Conservation (phyloP, 2,888 invertebrate species). For the Tridacna crocea region DNA sequence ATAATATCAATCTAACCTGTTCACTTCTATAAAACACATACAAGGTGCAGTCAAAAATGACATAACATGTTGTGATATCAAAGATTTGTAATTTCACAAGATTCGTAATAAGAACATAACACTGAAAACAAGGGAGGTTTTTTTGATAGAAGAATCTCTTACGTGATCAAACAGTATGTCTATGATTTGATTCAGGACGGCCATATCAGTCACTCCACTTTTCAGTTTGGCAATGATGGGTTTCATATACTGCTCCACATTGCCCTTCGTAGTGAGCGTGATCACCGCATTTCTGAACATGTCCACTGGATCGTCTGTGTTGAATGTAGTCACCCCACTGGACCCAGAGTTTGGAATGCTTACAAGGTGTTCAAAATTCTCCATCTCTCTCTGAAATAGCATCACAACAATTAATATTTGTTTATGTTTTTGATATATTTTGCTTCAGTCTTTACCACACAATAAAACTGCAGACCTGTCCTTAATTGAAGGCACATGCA, state of each 20-base stretch:
- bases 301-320: slow-evolving; percentile 51
- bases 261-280: slow-evolving; percentile 59
- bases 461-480: too few species aligned
- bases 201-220: slow-evolving; percentile 53
- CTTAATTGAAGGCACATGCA: too few species aligned
- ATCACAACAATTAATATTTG: too few species aligned
- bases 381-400: slow-evolving; percentile 45
- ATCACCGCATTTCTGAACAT: slow-evolving; percentile 58
- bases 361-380: slow-evolving; percentile 52
- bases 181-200: slow-evolving; percentile 53
- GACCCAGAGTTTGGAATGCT: slow-evolving; percentile 35
- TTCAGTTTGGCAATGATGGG: slow-evolving; percentile 54
- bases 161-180: slow-evolving; percentile 61
- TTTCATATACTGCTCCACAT: slow-evolving; percentile 60
- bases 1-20: too few species aligned
- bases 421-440: too few species aligned
- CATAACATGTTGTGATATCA: too few species aligned
- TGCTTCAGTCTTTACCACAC: too few species aligned
- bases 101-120: too few species aligned
- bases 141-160: slow-evolving; percentile 20
- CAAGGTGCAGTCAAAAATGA: too few species aligned
- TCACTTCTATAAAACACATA: too few species aligned
- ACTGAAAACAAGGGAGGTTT: too few species aligned
- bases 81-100: too few species aligned
- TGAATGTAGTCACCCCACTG: slow-evolving; percentile 27